Base-by-base conservation (phyloP, 2,113 vertebrate genomes). In the Limnothrissa miodon region DNA sequence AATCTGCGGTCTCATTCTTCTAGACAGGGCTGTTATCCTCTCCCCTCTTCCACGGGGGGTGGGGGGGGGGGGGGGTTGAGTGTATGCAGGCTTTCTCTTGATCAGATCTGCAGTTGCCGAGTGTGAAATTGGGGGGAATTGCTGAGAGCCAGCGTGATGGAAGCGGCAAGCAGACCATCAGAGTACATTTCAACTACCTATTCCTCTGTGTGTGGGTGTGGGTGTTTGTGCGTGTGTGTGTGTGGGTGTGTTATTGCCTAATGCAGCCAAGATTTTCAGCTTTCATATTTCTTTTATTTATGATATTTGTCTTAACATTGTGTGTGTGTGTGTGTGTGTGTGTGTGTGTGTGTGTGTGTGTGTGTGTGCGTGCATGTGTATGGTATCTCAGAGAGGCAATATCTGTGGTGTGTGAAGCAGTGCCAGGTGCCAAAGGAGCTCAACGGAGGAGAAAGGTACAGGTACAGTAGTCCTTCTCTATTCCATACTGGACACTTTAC, bases 371-470 rank as follows among this genome's bases (percentile, higher is more conserved):
- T 42, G n/a, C n/a, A n/a, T 90, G 85, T n/a, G n/a, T n/a, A n/a
- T n/a, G n/a, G n/a, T n/a, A n/a, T 88, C 87, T 44, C 94, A 99
- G 98, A 91, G 98, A 99, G 91, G 98, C 98, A 10, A 99, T 99
- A 82, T 96, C 97, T 83, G 94, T 99, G 91, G 97, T 99, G 87
- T 99, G 97, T 9, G 98, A 99, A 87, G 97, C 98, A 0, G 97
- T 99, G 87, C 98, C 98, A 0, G 95, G 97, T 87, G 97, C 97
- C 90, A 99, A 98, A 92, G 98, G 97, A 91, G 96, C 97, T 0
- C 91, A 96, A 48, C 93, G 97, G 83, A 95, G 97, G 88, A 97
- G 98, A 93, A 99, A 99, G 97, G 98, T 99, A 93, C 66, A 74
- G 66, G 66, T 74, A 74, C 66, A 74, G 25, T 13, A 11, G 29